phyloP scores from a whole-genome alignment of 1,140 invertebrate genomes.

The Drosophila mayri region DNA sequence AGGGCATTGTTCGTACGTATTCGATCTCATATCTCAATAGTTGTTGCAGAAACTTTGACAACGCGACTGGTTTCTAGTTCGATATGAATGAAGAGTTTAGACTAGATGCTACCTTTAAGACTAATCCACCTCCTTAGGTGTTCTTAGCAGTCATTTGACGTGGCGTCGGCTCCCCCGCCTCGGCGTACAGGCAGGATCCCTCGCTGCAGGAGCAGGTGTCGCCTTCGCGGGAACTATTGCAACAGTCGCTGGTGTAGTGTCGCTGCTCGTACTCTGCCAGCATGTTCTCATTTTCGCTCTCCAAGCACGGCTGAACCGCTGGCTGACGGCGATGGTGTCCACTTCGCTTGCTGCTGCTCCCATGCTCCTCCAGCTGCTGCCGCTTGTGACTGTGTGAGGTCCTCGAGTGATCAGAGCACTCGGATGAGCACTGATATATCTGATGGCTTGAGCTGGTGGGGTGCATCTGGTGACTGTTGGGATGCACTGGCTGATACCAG shows the following conservation, averaged over 20 bases:
- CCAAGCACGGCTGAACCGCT: slow-evolving; percentile 54
- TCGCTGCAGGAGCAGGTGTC: slow-evolving; percentile 85
- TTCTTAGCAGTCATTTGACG: slow-evolving; percentile 69
- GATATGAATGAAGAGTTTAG: slow-evolving; percentile 76
- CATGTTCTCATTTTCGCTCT: slow-evolving; percentile 77
- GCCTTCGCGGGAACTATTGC: slow-evolving; percentile 81
- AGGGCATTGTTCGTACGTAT: slow-evolving; percentile 50
- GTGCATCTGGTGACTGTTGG: slow-evolving; percentile 64
- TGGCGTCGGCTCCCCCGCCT: slow-evolving; percentile 68
- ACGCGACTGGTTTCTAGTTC: slow-evolving; percentile 41
- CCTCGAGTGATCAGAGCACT: slow-evolving; percentile 82
- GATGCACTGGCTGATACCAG: slow-evolving; percentile 78
- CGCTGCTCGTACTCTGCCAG: slow-evolving; percentile 63
- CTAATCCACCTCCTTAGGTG: slow-evolving; percentile 60
- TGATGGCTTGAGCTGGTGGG: slow-evolving; percentile 67
- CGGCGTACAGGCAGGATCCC: slow-evolving; percentile 82
- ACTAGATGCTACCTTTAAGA: slow-evolving; percentile 74
- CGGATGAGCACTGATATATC: slow-evolving; percentile 84
- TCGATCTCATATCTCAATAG: slow-evolving; percentile 33
- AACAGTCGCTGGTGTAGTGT: slow-evolving; percentile 80
- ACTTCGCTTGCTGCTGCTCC: slow-evolving; percentile 41
- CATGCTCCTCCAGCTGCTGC: slow-evolving; percentile 75
- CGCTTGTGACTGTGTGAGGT: slow-evolving; percentile 70
- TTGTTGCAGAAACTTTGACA: slow-evolving; percentile 49
- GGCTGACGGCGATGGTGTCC: slow-evolving; percentile 45